A percentile compares a stretch with the other conserved stretches of the same genome.
Evolutionary conservation across 2,888 invertebrate species (phyloP).

Genomic region (Cataglyphis rosenhaueri): DNA sequence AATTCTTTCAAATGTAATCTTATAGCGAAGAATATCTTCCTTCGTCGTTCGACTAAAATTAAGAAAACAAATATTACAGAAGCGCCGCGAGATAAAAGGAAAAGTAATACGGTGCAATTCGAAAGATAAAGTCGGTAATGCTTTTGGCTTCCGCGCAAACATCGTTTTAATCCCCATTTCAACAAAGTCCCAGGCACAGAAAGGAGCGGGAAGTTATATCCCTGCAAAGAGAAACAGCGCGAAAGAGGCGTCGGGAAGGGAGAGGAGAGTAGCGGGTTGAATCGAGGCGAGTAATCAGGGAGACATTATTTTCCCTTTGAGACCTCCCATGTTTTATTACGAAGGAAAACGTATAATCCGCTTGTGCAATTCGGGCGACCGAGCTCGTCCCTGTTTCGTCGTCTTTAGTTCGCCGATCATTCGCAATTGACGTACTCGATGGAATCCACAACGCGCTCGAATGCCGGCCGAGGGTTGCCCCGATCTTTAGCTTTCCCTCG

Average conservation of each 20-base stretch:
- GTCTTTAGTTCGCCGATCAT: slow-evolving; percentile 72
- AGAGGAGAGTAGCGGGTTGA: slow-evolving; percentile 79
- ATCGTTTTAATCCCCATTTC: slow-evolving; percentile 85
- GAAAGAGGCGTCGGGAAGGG: slow-evolving; percentile 56
- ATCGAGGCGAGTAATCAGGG: slow-evolving; percentile 85
- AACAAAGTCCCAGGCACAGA: slow-evolving; percentile 66
- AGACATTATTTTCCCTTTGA: slow-evolving; percentile 85
- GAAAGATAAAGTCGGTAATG: slow-evolving; percentile 85
- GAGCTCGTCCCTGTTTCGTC: slow-evolving; percentile 58
- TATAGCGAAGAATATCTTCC: slow-evolving; percentile 14
- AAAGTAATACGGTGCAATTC: slow-evolving; percentile 83
- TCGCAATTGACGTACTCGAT: slow-evolving; percentile 76
- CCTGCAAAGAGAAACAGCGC: slow-evolving; percentile 58
- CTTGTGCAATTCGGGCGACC: slow-evolving; percentile 75
- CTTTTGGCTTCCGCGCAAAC: slow-evolving; percentile 85
- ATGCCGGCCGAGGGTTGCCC: slow-evolving; percentile 54
- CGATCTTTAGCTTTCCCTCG: slow-evolving; percentile 59
- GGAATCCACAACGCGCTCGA: slow-evolving; percentile 59
- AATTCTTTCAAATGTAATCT: slow-evolving; percentile 42
- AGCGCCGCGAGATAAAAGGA: slow-evolving; percentile 83
- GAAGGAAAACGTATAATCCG: slow-evolving; percentile 81
- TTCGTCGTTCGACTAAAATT: slow-evolving; percentile 65
- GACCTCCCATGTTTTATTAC: slow-evolving; percentile 83
- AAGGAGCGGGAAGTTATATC: slow-evolving; percentile 69
- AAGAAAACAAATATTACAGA: slow-evolving; percentile 77